These are phyloP conservation scores for Trissolcus brochymenae DNA, from an alignment of 2,888 invertebrate genomes.

Conservation along the genomic window DNA sequence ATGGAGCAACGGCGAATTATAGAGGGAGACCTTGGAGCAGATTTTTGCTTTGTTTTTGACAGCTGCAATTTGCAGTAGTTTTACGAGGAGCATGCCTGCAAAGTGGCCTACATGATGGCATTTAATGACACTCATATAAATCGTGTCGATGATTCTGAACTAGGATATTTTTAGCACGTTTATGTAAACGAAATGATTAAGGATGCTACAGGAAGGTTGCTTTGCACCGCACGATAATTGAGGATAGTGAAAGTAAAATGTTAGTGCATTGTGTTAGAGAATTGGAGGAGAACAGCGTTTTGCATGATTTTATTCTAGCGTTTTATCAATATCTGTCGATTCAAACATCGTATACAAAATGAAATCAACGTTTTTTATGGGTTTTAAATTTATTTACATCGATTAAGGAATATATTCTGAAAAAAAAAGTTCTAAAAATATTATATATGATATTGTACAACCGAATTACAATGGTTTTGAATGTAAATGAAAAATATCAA, in stretches of 20 bases:
- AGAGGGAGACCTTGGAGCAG: constrained; percentile 20
- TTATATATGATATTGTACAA: no score
- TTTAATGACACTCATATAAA: constrained; percentile 52
- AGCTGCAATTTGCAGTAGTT: constrained; percentile 30
- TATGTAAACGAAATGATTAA: constrained; percentile 55
- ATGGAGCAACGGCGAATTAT: constrained; percentile 1
- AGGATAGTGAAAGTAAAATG: constrained; percentile 55
- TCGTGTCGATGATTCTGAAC: constrained; percentile 45
- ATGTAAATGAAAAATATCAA: no score
- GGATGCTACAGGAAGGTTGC: constrained; percentile 53
- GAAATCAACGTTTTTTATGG: no score
- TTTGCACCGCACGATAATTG: constrained; percentile 46
- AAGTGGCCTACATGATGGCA: constrained; percentile 39
- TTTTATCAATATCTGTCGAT: constrained; percentile 1
- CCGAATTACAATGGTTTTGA: no score
- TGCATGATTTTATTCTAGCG: constrained; percentile 23
- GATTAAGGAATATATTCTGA: no score
- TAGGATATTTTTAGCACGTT: constrained; percentile 52
- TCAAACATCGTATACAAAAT: no score
- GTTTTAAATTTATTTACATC: no score
- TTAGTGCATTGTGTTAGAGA: constrained; percentile 52
- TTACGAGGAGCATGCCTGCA: constrained; percentile 23
- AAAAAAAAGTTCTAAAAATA: no score
- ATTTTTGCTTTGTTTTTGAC: constrained; percentile 29
- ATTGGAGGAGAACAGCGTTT: constrained; percentile 45